These are phyloP conservation scores for Melanogrammus aeglefinus DNA, from an alignment of 2,797 vertebrate species.

Conservation along the genomic window DNA sequence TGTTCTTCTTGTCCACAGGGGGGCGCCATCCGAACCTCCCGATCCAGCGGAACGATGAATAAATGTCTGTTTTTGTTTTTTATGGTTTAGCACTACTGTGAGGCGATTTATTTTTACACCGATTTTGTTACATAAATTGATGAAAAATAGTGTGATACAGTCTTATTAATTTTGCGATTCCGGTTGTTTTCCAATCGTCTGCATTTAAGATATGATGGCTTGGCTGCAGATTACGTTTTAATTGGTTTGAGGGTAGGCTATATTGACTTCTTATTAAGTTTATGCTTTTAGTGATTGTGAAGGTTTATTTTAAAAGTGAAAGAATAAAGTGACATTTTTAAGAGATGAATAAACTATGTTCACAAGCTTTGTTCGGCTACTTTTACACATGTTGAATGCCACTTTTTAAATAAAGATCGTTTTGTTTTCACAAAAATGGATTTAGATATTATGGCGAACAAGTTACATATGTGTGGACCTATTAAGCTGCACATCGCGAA, in stretches of 20 bases:
- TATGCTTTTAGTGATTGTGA: constrained; percentile 2
- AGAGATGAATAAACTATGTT: background rate
- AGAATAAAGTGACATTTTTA: background rate
- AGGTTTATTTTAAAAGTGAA: background rate
- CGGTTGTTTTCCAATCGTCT: background rate
- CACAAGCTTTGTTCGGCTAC: background rate
- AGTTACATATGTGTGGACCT: background rate
- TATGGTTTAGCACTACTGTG: constrained; percentile 13
- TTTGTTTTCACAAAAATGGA: background rate
- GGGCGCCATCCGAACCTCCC: constrained; percentile 45
- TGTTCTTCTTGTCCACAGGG: constrained; percentile 57
- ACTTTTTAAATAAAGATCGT: background rate
- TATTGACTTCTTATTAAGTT: background rate
- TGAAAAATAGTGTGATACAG: background rate
- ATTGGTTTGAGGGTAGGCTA: background rate
- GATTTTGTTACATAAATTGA: background rate
- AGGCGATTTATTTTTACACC: constrained; percentile 31
- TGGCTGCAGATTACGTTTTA: background rate
- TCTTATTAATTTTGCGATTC: background rate
- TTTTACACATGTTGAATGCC: background rate
- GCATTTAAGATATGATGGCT: background rate
- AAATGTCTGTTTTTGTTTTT: constrained; percentile 11
- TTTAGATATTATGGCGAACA: background rate
- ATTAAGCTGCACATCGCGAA: background rate
- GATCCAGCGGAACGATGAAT: constrained; percentile 41